Evolutionary conservation across 2,888 invertebrate genomes (phyloP).

Genomic region (Ecliptopera silaceata): DNA sequence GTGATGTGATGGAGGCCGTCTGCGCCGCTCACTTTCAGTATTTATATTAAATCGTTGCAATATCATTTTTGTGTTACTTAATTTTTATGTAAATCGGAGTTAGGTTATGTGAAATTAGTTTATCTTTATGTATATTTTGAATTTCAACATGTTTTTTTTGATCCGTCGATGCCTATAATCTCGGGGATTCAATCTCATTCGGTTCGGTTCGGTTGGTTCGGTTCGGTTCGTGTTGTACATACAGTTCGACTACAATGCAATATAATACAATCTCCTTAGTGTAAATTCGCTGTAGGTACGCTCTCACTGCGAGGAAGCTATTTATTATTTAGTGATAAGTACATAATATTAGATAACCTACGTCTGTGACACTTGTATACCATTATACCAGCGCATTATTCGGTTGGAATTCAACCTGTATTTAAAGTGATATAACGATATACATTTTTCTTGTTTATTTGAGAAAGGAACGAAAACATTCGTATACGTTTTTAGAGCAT

Average conservation of each 20-base stretch:
- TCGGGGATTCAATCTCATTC: conserved; percentile 79
- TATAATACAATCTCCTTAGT: conserved; percentile 77
- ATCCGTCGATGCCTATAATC: conserved; percentile 73
- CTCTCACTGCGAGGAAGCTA: conserved; percentile 73
- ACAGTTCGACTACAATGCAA: conserved; percentile 70
- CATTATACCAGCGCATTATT: conserved; percentile 74
- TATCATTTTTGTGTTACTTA: conserved; percentile 77
- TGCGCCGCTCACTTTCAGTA: conserved; percentile 54
- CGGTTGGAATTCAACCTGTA: conserved; percentile 69
- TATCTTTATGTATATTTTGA: conserved; percentile 80
- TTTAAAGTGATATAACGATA: conserved; percentile 69
- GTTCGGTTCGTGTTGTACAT: conserved; percentile 67
- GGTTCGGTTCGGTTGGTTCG: conserved; percentile 50
- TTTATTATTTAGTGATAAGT: conserved; percentile 82
- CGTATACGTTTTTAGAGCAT: conserved; percentile 89
- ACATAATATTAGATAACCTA: conserved; percentile 69
- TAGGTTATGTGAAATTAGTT: conserved; percentile 60
- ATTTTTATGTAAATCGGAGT: conserved; percentile 75
- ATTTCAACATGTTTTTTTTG: conserved; percentile 48
- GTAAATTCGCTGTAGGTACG: conserved; percentile 76
- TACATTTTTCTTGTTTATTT: conserved; percentile 71
- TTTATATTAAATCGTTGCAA: conserved; percentile 74
- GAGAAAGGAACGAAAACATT: conserved; percentile 83
- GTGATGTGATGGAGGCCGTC: conserved; percentile 44
- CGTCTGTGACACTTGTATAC: conserved; percentile 81